These are phyloP conservation scores for Tetrapedia diversipes DNA, from an alignment of 2,888 invertebrate genomes.

Conservation along the genomic window DNA sequence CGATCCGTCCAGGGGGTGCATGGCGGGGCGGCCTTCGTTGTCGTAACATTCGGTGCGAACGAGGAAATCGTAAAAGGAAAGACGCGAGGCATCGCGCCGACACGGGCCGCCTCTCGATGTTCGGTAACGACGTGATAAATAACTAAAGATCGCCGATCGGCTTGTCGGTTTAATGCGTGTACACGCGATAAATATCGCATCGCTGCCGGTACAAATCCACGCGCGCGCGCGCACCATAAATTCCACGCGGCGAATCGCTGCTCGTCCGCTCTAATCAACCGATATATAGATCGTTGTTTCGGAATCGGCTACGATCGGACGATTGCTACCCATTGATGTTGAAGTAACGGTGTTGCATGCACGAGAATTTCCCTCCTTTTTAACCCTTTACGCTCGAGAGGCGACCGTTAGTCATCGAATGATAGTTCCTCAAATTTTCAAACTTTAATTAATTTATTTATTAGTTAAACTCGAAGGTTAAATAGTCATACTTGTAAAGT, in stretches of 20 bases:
- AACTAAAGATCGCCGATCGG: slow-evolving; percentile 56
- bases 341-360: too few species aligned
- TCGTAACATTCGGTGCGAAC: slow-evolving; percentile 51
- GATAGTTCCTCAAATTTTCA: too few species aligned
- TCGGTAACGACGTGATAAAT: slow-evolving; percentile 59
- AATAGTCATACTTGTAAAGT: too few species aligned
- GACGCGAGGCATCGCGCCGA: slow-evolving; percentile 19
- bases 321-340: too few species aligned
- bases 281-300: neutral
- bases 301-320: too few species aligned
- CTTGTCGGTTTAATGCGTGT: slow-evolving; percentile 54
- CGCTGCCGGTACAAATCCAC: slow-evolving; percentile 51
- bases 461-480: too few species aligned
- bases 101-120: slow-evolving; percentile 29
- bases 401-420: too few species aligned
- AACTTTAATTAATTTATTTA: too few species aligned
- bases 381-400: too few species aligned
- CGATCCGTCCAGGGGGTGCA: slow-evolving; percentile 22
- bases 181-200: slow-evolving; percentile 54
- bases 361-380: too few species aligned
- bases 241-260: slow-evolving; percentile 2
- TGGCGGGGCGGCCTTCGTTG: slow-evolving; percentile 32
- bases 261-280: slow-evolving; percentile 19
- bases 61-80: slow-evolving; percentile 55
- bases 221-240: slow-evolving; percentile 42